A percentile compares a stretch with the other conserved stretches of the same genome.
Conservation (phyloP, 2,797 vertebrate genomes). For the Gouania willdenowi region DNA sequence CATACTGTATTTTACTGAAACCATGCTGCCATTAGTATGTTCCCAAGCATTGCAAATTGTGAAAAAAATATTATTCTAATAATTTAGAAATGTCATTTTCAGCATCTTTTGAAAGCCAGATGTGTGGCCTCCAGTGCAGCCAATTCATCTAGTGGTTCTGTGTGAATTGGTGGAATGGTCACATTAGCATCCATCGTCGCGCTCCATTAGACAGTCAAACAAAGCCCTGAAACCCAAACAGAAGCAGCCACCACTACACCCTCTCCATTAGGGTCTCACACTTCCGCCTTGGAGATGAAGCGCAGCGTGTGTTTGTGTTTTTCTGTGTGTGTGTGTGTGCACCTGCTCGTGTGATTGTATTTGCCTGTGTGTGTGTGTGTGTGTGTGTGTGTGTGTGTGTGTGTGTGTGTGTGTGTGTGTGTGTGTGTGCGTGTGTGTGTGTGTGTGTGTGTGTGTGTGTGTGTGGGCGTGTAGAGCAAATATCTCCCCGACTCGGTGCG, state of each 20-base stretch:
- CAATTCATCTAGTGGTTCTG: not conserved
- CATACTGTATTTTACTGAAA: no score
- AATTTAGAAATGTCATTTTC: no score
- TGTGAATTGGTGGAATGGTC: constrained; percentile 1
- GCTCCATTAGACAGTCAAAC: constrained; percentile 61
- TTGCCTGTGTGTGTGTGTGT: not conserved
- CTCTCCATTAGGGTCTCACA: constrained; percentile 19
- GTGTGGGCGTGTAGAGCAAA: no score
- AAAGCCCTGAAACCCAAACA: constrained; percentile 48
- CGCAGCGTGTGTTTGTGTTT: constrained; percentile 1
- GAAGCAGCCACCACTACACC: not conserved
- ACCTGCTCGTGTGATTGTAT: constrained; percentile 2
- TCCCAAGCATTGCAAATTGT: no score
- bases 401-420: no score
- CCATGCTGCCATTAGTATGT: no score
- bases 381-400: no score
- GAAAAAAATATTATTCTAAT: no score
- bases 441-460: no score
- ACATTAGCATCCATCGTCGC: constrained; percentile 56
- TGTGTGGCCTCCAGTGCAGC: not conserved
- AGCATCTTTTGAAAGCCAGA: no score
- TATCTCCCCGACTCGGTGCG: no score
- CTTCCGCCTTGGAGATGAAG: constrained; percentile 8
- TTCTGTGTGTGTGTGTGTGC: constrained; percentile 1
- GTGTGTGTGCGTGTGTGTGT: no score